A percentile compares a stretch with the other conserved stretches of the same genome.
Evolutionary conservation across 1,140 invertebrate genomes (phyloP).

Genomic region (Ceratitis capitata): DNA sequence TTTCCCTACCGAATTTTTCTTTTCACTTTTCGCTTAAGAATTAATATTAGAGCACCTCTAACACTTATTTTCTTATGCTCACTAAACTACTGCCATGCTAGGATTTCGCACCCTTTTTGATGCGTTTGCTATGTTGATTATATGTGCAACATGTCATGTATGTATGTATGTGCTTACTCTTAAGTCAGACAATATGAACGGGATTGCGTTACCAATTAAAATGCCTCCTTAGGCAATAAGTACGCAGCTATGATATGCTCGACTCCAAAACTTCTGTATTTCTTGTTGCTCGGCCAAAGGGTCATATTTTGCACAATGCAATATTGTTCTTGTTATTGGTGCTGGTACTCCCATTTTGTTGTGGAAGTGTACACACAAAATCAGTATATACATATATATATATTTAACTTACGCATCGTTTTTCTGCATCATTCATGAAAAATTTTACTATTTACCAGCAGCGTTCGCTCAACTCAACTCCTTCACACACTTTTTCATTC

Average conservation of each 20-base stretch:
- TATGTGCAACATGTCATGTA: neutral
- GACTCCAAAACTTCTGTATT: neutral
- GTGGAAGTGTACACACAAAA: neutral
- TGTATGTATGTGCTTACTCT: neutral
- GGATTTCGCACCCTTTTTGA: neutral
- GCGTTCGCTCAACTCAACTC: too few species aligned
- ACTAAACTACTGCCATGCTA: neutral
- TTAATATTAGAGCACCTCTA: too few species aligned
- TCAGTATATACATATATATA: neutral
- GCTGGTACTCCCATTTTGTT: neutral
- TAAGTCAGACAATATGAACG: constrained; percentile 4
- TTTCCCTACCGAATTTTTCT: too few species aligned
- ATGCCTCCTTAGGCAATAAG: constrained; percentile 8
- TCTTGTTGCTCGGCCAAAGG: neutral
- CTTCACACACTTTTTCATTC: neutral
- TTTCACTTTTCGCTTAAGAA: neutral
- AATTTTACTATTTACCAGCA: neutral
- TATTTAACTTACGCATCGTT: neutral
- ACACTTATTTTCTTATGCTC: neutral
- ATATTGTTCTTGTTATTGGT: neutral
- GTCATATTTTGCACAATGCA: neutral
- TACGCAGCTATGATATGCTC: neutral
- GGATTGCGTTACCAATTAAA: constrained; percentile 20
- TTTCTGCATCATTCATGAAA: neutral
- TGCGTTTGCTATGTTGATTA: neutral